Conservation (phyloP, 2,113 vertebrate species). For the Bagarius yarrelli region DNA sequence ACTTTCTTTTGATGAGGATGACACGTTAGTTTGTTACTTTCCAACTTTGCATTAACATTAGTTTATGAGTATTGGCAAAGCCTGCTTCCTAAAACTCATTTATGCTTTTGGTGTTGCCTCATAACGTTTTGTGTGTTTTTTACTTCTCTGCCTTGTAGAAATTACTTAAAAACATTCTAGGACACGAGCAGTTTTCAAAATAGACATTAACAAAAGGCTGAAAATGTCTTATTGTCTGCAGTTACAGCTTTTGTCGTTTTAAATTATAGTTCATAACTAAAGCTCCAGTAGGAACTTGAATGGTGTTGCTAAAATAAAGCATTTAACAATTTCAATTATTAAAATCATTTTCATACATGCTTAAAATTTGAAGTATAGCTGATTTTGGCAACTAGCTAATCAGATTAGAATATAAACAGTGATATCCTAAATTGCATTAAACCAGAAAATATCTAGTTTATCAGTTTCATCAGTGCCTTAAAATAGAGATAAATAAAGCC, state of each 20-base stretch:
- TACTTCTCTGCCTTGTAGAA: constrained; percentile 16
- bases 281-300: neutral
- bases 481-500: neutral
- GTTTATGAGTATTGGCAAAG: neutral
- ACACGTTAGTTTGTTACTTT: neutral
- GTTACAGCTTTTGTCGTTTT: neutral
- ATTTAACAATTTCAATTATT: neutral
- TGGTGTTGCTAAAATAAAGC: neutral
- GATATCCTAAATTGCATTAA: neutral
- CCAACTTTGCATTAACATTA: constrained; percentile 4
- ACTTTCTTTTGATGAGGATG: neutral
- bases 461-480: neutral
- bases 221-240: constrained; percentile 3
- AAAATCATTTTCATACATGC: neutral
- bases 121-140: constrained; percentile 33
- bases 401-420: neutral
- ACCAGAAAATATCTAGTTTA: too few relatives aligned
- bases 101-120: constrained; percentile 28
- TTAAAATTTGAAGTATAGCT: neutral
- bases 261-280: neutral
- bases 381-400: neutral
- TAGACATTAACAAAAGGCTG: constrained; percentile 7
- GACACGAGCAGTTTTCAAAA: constrained; percentile 29
- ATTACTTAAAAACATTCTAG: constrained; percentile 39
- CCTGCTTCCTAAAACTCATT: constrained; percentile 13